Percentiles rank a stretch among this genome's conserved stretches.
Evolutionary conservation across 2,113 vertebrate genomes (phyloP).

Genomic region (Proteles cristata): DNA sequence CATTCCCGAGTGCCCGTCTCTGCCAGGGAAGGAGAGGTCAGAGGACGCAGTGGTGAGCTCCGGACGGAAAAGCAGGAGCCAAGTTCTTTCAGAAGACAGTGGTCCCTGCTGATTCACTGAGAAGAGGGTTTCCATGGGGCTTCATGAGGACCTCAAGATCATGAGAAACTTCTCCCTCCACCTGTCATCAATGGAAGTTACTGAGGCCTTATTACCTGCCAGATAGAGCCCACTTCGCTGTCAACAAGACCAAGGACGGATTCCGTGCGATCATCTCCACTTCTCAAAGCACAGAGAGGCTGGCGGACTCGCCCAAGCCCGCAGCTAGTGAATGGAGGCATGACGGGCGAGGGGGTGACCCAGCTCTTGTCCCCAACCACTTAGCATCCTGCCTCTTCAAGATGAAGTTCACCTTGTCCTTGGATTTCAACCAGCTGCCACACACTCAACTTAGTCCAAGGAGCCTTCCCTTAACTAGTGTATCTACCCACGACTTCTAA

Average conservation of each 20-base stretch:
- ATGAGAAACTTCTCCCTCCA: neutral
- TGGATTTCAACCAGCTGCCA: neutral
- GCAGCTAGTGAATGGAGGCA: rapidly evolving
- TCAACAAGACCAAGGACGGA: neutral
- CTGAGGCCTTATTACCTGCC: neutral
- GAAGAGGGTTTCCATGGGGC: neutral
- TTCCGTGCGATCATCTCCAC: neutral
- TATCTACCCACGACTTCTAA: neutral
- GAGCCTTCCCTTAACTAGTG: neutral
- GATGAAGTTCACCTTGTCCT: neutral
- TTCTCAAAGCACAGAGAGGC: neutral
- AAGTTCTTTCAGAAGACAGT: neutral
- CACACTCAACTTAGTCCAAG: neutral
- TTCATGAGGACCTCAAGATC: neutral
- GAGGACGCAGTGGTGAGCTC: neutral
- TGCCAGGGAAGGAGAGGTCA: neutral
- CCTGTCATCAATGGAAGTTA: rapidly evolving
- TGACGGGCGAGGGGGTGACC: too few relatives aligned
- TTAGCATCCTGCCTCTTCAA: neutral
- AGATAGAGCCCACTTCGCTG: too few relatives aligned
- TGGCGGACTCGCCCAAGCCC: neutral
- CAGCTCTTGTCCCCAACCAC: neutral
- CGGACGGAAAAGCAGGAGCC: neutral
- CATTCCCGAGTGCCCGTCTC: neutral
- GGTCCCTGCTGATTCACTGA: neutral